These are phyloP conservation scores for Caerostris darwini DNA, from an alignment of 1,140 invertebrate species.

Conservation along the genomic window DNA sequence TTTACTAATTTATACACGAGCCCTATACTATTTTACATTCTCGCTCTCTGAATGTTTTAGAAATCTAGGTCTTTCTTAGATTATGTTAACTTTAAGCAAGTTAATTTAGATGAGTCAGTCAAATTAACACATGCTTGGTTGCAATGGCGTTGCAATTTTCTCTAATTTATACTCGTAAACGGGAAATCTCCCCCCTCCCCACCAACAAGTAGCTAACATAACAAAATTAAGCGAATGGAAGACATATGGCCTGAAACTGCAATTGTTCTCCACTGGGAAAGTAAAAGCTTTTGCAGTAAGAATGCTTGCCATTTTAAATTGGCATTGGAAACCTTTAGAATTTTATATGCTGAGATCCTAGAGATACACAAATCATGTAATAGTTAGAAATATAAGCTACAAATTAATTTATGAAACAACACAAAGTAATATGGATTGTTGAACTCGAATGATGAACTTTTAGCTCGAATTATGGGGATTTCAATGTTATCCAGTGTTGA, in stretches of 20 bases:
- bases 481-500: no score
- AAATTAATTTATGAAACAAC: no score
- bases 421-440: no score
- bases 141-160: conserved; percentile 27
- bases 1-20: background rate
- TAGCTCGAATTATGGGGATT: no score
- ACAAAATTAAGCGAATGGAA: conserved; percentile 4
- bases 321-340: no score
- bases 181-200: background rate
- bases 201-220: background rate
- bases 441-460: no score
- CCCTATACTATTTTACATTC: background rate
- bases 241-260: background rate
- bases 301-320: background rate
- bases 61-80: conserved; percentile 18
- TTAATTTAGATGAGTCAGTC: conserved; percentile 36
- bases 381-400: no score
- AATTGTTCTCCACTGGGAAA: background rate
- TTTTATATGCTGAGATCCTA: no score
- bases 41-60: background rate
- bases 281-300: background rate
- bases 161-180: conserved; percentile 37
- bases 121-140: conserved; percentile 16
- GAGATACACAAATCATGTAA: no score
- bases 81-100: conserved; percentile 13